These are phyloP conservation scores for Xanthia togata DNA, from an alignment of 2,888 invertebrate genomes.

Conservation along the genomic window DNA sequence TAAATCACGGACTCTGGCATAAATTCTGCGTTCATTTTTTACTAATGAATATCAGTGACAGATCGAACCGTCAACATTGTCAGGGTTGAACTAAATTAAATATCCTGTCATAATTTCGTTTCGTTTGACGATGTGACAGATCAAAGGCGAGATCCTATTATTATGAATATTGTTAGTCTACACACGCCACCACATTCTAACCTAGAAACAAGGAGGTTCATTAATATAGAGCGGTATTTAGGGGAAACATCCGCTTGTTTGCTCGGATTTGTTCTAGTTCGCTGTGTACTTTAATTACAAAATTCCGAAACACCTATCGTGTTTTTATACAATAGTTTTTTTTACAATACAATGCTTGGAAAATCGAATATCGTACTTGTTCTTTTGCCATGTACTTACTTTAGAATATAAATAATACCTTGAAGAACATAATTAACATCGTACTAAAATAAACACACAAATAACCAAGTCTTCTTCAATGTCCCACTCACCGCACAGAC, in stretches of 20 bases:
- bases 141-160: slow-evolving; percentile 63
- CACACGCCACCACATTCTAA: slow-evolving; percentile 51
- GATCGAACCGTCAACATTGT: slow-evolving; percentile 58
- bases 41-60: slow-evolving; percentile 43
- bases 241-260: slow-evolving; percentile 51
- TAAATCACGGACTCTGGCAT: slow-evolving; percentile 32
- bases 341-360: neutral
- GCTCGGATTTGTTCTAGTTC: slow-evolving; percentile 44
- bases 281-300: slow-evolving; percentile 42
- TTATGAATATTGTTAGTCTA: slow-evolving; percentile 59
- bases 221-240: slow-evolving; percentile 59
- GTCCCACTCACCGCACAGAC: too few relatives aligned
- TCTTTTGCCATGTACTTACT: neutral
- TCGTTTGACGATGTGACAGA: slow-evolving; percentile 59
- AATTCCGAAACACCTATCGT: slow-evolving; percentile 6
- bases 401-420: neutral
- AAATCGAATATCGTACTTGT: neutral
- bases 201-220: slow-evolving; percentile 59
- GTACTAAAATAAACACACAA: too few relatives aligned
- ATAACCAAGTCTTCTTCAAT: too few relatives aligned
- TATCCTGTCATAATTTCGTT: slow-evolving; percentile 67
- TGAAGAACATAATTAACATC: neutral
- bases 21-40: slow-evolving; percentile 44
- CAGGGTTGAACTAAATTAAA: slow-evolving; percentile 62
- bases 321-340: slow-evolving; percentile 4